A percentile compares a stretch with the other conserved stretches of the same genome.
Evolutionary conservation across 2,113 vertebrate species (phyloP).

Genomic region (Melanerpes aurifrons): DNA sequence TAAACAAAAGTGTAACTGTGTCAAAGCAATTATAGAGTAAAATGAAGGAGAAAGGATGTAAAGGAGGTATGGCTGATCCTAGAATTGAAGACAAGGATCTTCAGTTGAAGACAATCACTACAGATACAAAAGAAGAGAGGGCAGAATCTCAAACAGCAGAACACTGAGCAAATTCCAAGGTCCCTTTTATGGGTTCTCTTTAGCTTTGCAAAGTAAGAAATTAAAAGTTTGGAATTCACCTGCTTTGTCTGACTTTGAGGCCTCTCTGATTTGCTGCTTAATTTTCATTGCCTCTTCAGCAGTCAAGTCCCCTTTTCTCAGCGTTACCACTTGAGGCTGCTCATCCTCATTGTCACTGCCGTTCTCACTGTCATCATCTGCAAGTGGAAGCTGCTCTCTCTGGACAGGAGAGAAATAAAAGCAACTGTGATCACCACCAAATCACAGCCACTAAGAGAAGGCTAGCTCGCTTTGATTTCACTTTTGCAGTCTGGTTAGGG

Average conservation of each 20-base stretch:
- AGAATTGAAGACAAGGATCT: not conserved
- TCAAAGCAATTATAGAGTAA: not conserved
- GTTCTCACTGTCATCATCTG: conserved; percentile 79
- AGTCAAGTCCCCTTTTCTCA: conserved; percentile 89
- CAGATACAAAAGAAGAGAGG: too few relatives aligned
- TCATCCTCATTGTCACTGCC: conserved; percentile 92
- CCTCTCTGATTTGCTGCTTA: conserved; percentile 77
- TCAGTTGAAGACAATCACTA: not conserved
- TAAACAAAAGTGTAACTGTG: not conserved
- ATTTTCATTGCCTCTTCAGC: conserved; percentile 89
- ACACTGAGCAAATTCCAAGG: not conserved
- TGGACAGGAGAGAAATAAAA: conserved; percentile 43
- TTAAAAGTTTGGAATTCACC: conserved; percentile 21
- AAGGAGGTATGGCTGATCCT: not conserved
- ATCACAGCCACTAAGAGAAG: not conserved
- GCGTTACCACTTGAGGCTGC: conserved; percentile 90
- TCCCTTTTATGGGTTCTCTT: not conserved
- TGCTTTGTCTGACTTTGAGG: conserved; percentile 75
- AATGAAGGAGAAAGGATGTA: too few relatives aligned
- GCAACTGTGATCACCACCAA: not conserved
- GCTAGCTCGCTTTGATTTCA: not conserved
- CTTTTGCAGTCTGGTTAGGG: not conserved
- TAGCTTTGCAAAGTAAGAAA: not conserved
- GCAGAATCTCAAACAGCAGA: not conserved
- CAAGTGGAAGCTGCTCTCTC: conserved; percentile 83